phyloP scores from a whole-genome alignment of 2,797 vertebrate species.

The Dromococcyx pavoninus region DNA sequence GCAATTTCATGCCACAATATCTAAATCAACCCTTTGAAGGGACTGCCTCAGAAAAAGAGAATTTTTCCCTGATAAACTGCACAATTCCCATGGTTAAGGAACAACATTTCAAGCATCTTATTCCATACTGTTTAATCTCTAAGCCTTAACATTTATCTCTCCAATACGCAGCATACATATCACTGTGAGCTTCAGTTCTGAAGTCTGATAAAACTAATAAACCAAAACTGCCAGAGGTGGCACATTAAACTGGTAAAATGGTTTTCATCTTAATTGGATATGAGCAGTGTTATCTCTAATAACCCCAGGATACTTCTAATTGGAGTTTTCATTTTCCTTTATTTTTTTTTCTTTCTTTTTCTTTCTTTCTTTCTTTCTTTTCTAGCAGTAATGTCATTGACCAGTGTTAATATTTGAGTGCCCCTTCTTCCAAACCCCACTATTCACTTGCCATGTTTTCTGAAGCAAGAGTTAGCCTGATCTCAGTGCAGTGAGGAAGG shows the following conservation, averaged over 20 bases:
- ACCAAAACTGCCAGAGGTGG: constrained; percentile 81
- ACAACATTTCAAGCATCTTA: constrained; percentile 69
- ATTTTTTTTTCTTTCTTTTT: background rate
- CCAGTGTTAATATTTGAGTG: constrained; percentile 62
- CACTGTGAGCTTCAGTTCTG: constrained; percentile 75
- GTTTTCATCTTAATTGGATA: constrained; percentile 86
- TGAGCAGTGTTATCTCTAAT: constrained; percentile 80
- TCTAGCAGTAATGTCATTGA: constrained; percentile 68
- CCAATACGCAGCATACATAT: constrained; percentile 68
- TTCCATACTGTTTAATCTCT: constrained; percentile 75
- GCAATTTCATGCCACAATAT: background rate
- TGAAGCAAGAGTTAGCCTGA: background rate
- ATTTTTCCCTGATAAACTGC: background rate
- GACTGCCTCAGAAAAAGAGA: background rate
- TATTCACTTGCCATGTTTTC: background rate
- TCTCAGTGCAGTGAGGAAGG: background rate
- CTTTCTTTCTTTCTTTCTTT: constrained; percentile 48
- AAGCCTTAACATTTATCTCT: constrained; percentile 68
- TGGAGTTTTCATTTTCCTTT: constrained; percentile 72
- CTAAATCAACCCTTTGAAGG: background rate
- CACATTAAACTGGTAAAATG: constrained; percentile 81
- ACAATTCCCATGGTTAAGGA: constrained; percentile 61
- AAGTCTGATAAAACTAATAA: constrained; percentile 84
- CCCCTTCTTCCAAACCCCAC: background rate
- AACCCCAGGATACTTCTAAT: constrained; percentile 84